Percentiles rank a stretch among this genome's conserved stretches.
Conservation (phyloP, 2,113 vertebrate genomes). For the Acrocephalus kingi region DNA sequence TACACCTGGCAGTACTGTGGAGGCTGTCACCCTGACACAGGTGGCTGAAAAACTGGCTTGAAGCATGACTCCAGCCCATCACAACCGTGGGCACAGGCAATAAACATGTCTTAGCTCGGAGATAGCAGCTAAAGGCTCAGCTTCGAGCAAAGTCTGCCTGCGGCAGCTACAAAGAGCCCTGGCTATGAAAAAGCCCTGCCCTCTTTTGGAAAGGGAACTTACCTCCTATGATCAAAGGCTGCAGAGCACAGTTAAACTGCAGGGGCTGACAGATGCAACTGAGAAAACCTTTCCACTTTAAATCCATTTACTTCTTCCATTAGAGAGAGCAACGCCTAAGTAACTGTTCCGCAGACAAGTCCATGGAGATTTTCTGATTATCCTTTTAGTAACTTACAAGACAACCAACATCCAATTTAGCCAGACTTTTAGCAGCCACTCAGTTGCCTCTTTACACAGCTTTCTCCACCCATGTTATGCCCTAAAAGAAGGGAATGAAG, state of each 20-base stretch:
- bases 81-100: accelerated
- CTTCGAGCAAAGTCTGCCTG: background rate
- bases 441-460: background rate
- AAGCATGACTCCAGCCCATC: background rate
- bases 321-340: background rate
- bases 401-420: background rate
- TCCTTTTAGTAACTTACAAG: background rate
- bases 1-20: background rate
- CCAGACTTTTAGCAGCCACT: background rate
- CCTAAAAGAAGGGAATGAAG: background rate
- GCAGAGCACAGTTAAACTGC: background rate
- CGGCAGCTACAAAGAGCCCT: background rate
- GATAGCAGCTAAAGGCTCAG: background rate
- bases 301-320: background rate
- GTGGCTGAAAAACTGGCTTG: background rate
- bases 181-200: background rate
- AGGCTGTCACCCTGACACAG: background rate
- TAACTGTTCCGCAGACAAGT: background rate
- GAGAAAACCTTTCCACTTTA: background rate
- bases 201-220: background rate
- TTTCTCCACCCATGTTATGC: background rate
- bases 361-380: background rate
- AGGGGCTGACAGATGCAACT: background rate
- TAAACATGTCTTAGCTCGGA: background rate
- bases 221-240: background rate